phyloP scores from a whole-genome alignment of 2,797 vertebrate species.

The Phoeniculus purpureus region DNA sequence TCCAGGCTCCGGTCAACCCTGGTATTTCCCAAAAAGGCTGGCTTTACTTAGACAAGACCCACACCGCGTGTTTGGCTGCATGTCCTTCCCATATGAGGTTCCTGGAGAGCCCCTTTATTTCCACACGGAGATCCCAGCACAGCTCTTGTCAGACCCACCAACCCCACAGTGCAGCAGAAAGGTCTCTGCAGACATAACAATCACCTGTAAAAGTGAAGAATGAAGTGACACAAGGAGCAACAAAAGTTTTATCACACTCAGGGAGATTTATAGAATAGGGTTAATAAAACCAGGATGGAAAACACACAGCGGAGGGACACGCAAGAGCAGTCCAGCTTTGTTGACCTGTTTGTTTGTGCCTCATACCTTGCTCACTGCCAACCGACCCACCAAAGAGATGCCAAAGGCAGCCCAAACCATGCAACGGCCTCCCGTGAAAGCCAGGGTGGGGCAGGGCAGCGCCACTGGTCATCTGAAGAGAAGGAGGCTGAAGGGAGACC shows the following conservation, averaged over 20 bases:
- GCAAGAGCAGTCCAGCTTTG: background rate
- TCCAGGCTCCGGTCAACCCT: no score
- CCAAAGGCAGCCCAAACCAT: rapidly evolving
- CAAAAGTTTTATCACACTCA: background rate
- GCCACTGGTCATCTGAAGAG: no score
- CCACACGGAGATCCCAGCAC: rapidly evolving
- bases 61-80: no score
- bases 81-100: no score
- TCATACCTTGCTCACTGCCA: background rate
- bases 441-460: rapidly evolving
- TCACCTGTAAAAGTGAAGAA: background rate
- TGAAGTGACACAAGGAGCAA: background rate
- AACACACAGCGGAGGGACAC: background rate
- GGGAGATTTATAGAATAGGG: background rate
- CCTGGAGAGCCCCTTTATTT: background rate
- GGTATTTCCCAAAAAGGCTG: no score
- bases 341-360: background rate
- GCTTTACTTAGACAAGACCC: no score
- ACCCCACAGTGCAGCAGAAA: background rate
- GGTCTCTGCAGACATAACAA: background rate
- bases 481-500: no score
- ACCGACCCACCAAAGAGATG: background rate
- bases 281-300: background rate
- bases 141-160: background rate
- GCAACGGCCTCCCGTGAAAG: rapidly evolving